Base-by-base conservation (phyloP, 1,140 invertebrate genomes). In the Drosophila nebulosa region DNA sequence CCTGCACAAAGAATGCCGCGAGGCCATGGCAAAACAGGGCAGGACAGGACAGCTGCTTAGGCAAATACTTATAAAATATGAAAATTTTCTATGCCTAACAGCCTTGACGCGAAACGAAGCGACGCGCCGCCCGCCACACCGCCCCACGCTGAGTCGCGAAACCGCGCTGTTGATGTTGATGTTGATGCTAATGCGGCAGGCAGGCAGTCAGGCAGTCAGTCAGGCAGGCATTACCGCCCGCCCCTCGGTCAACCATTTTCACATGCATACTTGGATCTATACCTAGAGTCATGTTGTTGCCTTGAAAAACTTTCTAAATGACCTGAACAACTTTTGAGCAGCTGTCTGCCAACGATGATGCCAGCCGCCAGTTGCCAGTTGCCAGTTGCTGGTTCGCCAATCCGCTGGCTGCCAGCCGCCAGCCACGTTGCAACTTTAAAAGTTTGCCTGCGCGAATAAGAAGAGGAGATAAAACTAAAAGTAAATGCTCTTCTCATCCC, bases 261-360 rank as follows among this genome's bases (percentile, higher is more conserved):
- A 46, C 39, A 46, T 46, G 18, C 39, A 46, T 9, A 46, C 16
- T 46, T 46, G 6, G 39, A 10, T 12, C 30, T 21, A 1, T 46
- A 46, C 39, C 39, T 46, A 14, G 7, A 18, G 39, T 46, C 39
- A 46, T 46, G 52, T 18, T 30, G 26, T 55, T 55, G 52, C 52
- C 52, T 55, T 55, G 52, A 55, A 69, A 86, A 86, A 86, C 83
- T 86, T 86, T 84, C 62, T 75, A 86, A 85, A 86, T 86, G 81
- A 86, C 81, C 81, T 69, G 56, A 75, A 78, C 81, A 86, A 86
- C 67, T 88, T 86, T 76, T 86, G 78, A 88, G 74, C 83, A 86
- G 83, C 83, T 86, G 78, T 78, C 81, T 84, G 73, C 39, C 69
- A 57, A 60, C 60, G 39, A 46, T 46, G 39, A 46, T 21, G 35